A percentile compares a stretch with the other conserved stretches of the same genome.
Evolutionary conservation across 2,113 vertebrate genomes (phyloP).

Genomic region (Corythornis cristatus): DNA sequence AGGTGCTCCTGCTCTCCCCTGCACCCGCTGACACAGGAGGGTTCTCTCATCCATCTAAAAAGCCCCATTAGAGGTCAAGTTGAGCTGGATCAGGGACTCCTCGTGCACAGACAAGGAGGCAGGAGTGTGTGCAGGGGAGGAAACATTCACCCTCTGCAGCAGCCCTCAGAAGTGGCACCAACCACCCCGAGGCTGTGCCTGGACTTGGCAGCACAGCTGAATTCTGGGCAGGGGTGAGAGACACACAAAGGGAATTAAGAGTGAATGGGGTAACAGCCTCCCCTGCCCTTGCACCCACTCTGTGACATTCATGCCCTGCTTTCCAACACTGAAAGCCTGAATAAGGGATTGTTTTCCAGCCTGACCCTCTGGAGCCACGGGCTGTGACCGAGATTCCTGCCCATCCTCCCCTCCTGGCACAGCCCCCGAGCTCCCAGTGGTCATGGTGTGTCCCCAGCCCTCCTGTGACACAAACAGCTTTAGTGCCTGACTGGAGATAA

Average conservation of each 20-base stretch:
- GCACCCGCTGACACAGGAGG: not conserved
- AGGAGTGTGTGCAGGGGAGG: not conserved
- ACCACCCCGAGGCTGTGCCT: not conserved
- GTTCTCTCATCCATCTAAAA: not conserved
- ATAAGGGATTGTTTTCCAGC: not conserved
- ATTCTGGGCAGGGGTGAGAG: not conserved
- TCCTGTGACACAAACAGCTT: not conserved
- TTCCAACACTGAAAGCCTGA: not conserved
- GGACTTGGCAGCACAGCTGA: not conserved
- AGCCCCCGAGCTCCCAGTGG: not conserved
- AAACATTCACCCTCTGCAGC: not conserved
- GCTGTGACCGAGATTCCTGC: not conserved
- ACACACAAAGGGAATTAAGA: not conserved
- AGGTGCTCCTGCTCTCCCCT: not conserved
- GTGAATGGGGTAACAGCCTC: not conserved
- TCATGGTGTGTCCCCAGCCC: not conserved
- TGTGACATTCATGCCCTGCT: not conserved
- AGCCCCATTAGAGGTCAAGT: not conserved
- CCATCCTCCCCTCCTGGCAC: not conserved
- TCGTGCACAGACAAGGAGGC: rapidly evolving
- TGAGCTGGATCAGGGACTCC: not conserved
- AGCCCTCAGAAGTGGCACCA: not conserved
- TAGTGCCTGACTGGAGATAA: not conserved
- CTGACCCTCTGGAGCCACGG: not conserved
- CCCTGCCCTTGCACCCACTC: not conserved